Percentiles rank a stretch among this genome's conserved stretches.
phyloP scores from a whole-genome alignment of 2,113 vertebrate genomes.

The Pitta sordida region DNA sequence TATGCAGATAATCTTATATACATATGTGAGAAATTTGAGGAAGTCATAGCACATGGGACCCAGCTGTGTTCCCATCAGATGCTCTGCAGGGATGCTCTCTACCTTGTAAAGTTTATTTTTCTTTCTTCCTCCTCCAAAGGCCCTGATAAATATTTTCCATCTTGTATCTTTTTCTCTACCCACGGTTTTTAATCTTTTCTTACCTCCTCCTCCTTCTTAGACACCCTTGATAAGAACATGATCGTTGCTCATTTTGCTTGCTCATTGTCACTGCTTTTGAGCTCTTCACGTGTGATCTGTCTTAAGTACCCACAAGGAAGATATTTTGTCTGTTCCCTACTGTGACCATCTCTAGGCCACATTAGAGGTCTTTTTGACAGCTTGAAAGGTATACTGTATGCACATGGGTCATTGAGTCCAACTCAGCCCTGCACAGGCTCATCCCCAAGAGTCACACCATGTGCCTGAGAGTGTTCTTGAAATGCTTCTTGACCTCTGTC shows the following conservation, averaged over 20 bases:
- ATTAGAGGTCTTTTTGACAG: not conserved
- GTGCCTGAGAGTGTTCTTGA: not conserved
- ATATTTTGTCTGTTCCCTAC: not conserved
- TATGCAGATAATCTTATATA: slow-evolving; percentile 16
- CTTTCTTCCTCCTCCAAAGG: not conserved
- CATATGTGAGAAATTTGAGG: not conserved
- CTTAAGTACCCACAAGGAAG: not conserved
- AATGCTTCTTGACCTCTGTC: not conserved
- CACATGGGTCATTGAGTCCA: too few relatives aligned
- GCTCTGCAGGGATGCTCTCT: not conserved
- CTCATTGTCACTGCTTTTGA: not conserved
- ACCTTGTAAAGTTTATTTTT: not conserved
- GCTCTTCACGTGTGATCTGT: not conserved
- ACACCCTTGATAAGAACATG: not conserved
- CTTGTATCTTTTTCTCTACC: not conserved
- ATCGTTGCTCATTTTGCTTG: not conserved
- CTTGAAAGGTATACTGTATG: not conserved
- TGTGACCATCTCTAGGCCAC: not conserved
- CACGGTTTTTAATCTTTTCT: not conserved
- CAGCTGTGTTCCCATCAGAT: slow-evolving; percentile 10
- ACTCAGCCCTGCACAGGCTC: not conserved
- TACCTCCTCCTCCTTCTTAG: not conserved
- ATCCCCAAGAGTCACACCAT: not conserved
- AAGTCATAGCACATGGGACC: not conserved
- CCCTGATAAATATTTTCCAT: not conserved